A percentile compares a stretch with the other conserved stretches of the same genome.
Conservation (phyloP, 35 echinoderm and acorn worm species). For the Hemicentrotus pulcherrimus region DNA sequence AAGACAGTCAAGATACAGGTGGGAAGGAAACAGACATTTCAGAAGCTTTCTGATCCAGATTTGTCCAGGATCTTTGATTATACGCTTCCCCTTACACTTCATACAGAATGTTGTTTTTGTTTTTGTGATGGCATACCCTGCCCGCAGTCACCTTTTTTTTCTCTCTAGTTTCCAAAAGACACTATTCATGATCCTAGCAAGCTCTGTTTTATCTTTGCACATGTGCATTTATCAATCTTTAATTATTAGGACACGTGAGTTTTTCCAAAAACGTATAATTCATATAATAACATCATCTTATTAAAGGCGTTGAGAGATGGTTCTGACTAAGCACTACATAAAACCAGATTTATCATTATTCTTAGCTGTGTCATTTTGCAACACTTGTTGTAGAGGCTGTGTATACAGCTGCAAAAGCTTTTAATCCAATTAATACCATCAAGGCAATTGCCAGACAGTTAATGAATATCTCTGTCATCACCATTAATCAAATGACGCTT, state of each 20-base stretch:
- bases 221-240: neutral
- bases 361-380: too few relatives aligned
- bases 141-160: too few relatives aligned
- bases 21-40: neutral
- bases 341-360: too few relatives aligned
- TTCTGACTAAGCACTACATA: too few relatives aligned
- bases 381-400: neutral
- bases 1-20: neutral
- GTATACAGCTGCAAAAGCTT: neutral
- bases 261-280: too few relatives aligned
- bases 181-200: neutral
- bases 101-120: too few relatives aligned
- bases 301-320: too few relatives aligned
- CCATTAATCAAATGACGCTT: neutral
- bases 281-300: too few relatives aligned
- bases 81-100: neutral
- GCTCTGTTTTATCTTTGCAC: neutral
- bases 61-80: neutral
- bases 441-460: slow-evolving; percentile 9
- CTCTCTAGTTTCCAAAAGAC: neutral
- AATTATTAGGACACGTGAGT: too few relatives aligned
- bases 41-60: neutral
- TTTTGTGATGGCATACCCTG: too few relatives aligned
- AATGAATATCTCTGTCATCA: neutral
- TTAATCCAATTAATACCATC: neutral